Base-by-base conservation (phyloP, 1,140 invertebrate species). In the Campodea augens region DNA sequence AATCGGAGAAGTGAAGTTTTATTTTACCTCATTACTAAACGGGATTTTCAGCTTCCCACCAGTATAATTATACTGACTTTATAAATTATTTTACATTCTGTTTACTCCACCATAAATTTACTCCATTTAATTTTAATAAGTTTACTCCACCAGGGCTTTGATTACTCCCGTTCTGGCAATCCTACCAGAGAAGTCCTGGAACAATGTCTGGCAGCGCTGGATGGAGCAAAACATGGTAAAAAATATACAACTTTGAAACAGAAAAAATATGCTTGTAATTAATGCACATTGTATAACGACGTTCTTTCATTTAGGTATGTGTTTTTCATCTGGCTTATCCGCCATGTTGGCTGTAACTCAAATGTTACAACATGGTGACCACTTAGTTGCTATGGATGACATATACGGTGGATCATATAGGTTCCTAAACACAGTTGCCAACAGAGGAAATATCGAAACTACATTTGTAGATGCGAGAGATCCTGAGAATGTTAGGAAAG, bases 91-190 rank as follows among this genome's bases (percentile, higher is more conserved):
- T 49, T n/a, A 15, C 1, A 13, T 27, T 44, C 20, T 19, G 18
- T 22, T 12, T 37, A 12, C 36, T 12, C 38, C 44, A 44, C 45
- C 24, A 38, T 25, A 45, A 46, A 46, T 42, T 53, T 32, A n/a
- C n/a, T n/a, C n/a, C n/a, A n/a, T n/a, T n/a, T n/a, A n/a, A n/a
- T n/a, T 45, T 24, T 18, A 42, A 13, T 1, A 22, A 36, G 32
- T 41, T 48, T 51, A 46, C 38, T 50, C 49, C 64, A 66, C 48
- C 56, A 92, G 84, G 78, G 78, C 22, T 97, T 70, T 63, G 89
- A 95, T 49, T 98, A 98, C 64, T 78, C 82, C 1, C 70, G 95
- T 59, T 84, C 83, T 63, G 91, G 90, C 15, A 99, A 99, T 67
- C 93, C 95, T 29, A 90, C 87, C 0, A 69, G 95, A 53, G 76